phyloP scores from a whole-genome alignment of 2,888 invertebrate species.

The Halocaridina rubra region DNA sequence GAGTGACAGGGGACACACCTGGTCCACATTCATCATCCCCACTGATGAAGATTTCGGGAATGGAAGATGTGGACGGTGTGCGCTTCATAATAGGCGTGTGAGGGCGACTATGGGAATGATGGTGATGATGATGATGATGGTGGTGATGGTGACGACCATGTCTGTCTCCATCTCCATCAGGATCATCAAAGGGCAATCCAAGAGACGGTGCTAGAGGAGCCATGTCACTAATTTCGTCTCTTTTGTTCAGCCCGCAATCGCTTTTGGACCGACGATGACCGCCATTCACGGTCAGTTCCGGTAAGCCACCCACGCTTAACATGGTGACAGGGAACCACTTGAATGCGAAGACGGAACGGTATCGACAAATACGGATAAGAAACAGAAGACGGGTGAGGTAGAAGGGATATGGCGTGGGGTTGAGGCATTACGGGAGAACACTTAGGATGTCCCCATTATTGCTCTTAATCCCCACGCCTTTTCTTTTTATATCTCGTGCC shows the following conservation, averaged over 20 bases:
- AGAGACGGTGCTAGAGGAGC: background rate
- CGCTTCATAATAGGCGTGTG: slow-evolving; percentile 25
- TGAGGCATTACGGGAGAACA: background rate
- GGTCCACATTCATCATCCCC: slow-evolving; percentile 35
- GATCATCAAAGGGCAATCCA: background rate
- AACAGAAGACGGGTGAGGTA: too few species aligned
- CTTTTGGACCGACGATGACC: slow-evolving; percentile 52
- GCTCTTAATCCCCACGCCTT: background rate
- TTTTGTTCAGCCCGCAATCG: slow-evolving; percentile 53
- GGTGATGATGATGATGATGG: background rate
- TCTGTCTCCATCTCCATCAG: background rate
- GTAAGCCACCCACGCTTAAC: slow-evolving; percentile 45
- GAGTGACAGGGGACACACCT: slow-evolving; percentile 40
- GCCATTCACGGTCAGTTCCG: slow-evolving; percentile 16
- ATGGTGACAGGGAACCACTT: background rate
- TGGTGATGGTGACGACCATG: background rate
- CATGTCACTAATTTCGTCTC: slow-evolving; percentile 12
- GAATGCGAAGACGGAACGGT: too few species aligned
- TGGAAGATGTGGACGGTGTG: slow-evolving; percentile 54
- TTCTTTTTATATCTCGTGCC: background rate
- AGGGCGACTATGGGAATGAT: slow-evolving; percentile 28
- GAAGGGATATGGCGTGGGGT: background rate
- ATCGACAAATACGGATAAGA: too few species aligned
- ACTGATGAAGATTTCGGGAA: slow-evolving; percentile 59
- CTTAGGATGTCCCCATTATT: background rate